Percentiles rank a stretch among this genome's conserved stretches.
Evolutionary conservation across 1,140 invertebrate genomes (phyloP).

Genomic region (Cherax destructor): DNA sequence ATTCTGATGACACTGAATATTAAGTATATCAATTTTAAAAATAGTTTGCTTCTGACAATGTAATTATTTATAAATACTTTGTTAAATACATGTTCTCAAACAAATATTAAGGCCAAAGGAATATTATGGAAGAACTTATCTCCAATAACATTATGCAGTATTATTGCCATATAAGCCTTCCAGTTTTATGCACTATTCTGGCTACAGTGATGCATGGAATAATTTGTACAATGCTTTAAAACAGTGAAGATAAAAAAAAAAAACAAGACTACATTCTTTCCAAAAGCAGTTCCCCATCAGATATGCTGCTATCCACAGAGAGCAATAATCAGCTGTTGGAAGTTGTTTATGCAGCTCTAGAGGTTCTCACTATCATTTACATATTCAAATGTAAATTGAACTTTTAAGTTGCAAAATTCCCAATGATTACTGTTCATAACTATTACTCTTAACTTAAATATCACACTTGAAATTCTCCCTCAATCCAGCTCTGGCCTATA

Average conservation of each 20-base stretch:
- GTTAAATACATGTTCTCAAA: conserved; percentile 62
- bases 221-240: conserved; percentile 66
- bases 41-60: conserved; percentile 67
- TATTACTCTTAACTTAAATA: conserved; percentile 37
- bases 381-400: conserved; percentile 17
- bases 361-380: conserved; percentile 23
- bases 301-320: conserved; percentile 48
- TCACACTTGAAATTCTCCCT: conserved; percentile 40
- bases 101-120: conserved; percentile 70
- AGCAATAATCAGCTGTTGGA: conserved; percentile 3
- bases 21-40: conserved; percentile 70
- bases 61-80: conserved; percentile 68
- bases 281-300: conserved; percentile 46
- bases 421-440: conserved; percentile 18
- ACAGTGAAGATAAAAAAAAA: conserved; percentile 52
- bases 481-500: conserved; percentile 50
- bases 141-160: conserved; percentile 63
- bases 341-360: conserved; percentile 22
- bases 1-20: conserved; percentile 69
- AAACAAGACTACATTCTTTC: conserved; percentile 37
- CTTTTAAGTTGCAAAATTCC: conserved; percentile 19
- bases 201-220: conserved; percentile 67
- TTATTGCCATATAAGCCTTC: conserved; percentile 68
- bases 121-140: conserved; percentile 70
- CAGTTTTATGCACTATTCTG: conserved; percentile 66